Percentiles rank a stretch among this genome's conserved stretches.
phyloP scores from a whole-genome alignment of 37 sponge, comb jelly and placozoan species.

The Theonella swinhoei region DNA sequence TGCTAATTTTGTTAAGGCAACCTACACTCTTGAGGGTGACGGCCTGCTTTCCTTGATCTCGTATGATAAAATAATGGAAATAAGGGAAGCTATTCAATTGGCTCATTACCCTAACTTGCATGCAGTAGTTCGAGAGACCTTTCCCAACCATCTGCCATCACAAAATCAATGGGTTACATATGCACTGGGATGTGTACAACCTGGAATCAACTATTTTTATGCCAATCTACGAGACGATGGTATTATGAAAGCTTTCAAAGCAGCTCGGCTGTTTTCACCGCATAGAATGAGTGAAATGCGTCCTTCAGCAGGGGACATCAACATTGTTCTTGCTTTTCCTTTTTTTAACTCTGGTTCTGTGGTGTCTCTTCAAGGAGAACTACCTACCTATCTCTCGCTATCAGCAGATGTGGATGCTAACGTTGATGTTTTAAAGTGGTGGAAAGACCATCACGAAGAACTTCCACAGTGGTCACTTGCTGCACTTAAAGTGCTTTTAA shows the following conservation, averaged over 20 bases:
- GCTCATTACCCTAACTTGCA: not conserved
- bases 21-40: constrained; percentile 30
- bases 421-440: not conserved
- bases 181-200: constrained; percentile 3
- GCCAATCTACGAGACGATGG: not conserved
- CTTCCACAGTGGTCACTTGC: not conserved
- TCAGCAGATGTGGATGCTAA: not conserved
- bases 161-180: constrained; percentile 1
- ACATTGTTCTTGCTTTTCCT: not conserved
- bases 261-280: constrained; percentile 25
- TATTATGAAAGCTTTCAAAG: constrained; percentile 15
- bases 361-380: not conserved
- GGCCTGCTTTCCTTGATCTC: not conserved
- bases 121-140: not conserved
- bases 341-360: not conserved
- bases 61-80: not conserved
- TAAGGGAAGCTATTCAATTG: not conserved
- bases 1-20: constrained; percentile 7
- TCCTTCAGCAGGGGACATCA: constrained; percentile 1
- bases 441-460: constrained; percentile 6
- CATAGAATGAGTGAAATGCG: not conserved
- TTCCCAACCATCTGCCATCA: not conserved
- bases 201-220: constrained; percentile 3
- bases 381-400: not conserved
- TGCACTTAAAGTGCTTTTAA: not conserved